Base-by-base conservation (phyloP, 2,113 vertebrate genomes). In the Progne subis region DNA sequence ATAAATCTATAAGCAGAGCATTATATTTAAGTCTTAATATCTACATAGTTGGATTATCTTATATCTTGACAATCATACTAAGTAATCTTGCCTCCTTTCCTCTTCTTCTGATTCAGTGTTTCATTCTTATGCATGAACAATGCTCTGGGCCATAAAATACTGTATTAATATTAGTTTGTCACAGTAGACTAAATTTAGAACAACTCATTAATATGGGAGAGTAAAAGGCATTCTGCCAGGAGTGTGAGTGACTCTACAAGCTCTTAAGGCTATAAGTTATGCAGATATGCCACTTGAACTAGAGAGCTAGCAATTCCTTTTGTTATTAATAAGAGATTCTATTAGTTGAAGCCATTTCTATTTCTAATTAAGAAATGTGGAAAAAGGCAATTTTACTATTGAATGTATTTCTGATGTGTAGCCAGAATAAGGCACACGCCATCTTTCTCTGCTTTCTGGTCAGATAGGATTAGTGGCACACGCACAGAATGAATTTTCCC, bases 161-260 rank as follows among this genome's bases (percentile, higher is more conserved):
- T 98, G 97, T 98, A 98, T 98, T 98, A 98, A 98, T 98, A 98
- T 98, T 98, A 98, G 98, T 98, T 98, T 98, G 98, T 98, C 98
- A 98, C 97, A 97, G 98, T 85, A 97, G 97, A 98, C 98, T 98
- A 98, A 98, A 98, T 98, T 98, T 98, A 98, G 98, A 98, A 98
- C 98, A 98, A 98, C 97, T 98, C 98, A 98, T 98, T 98, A 98
- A 98, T 98, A 98, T 98, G 97, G 94, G 97, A 98, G 97, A 97
- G 97, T 98, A 98, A 98, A 97, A 98, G 97, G 98, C 98, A 98
- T 98, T 98, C 97, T 98, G 97, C 97, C 98, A 97, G 96, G 94
- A 98, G 97, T 96, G 94, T 85, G 97, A 97, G 97, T 93, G 95
- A 98, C 98, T 97, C 94, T 74, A 32, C 97, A 97, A 98, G 97